A percentile compares a stretch with the other conserved stretches of the same genome.
phyloP scores from a whole-genome alignment of 2,113 vertebrate species.

The Grammomys surdaster region DNA sequence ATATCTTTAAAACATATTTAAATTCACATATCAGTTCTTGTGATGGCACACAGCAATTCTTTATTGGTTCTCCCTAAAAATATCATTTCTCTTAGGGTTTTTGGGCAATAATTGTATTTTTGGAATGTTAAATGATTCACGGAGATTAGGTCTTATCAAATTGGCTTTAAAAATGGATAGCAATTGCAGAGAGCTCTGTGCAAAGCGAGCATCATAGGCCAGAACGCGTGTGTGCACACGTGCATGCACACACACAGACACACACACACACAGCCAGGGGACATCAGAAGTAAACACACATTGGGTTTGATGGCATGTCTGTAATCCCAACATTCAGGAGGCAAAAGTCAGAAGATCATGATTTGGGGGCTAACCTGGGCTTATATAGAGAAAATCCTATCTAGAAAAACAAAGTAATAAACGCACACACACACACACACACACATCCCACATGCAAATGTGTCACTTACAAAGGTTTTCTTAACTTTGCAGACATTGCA shows the following conservation, averaged over 20 bases:
- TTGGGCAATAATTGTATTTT: not conserved
- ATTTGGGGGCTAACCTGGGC: not conserved
- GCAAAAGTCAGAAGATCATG: not conserved
- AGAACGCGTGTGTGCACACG: no score
- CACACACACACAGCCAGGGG: not conserved
- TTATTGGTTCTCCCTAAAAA: not conserved
- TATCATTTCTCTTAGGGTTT: not conserved
- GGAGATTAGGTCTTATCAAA: not conserved
- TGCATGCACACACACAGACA: no score
- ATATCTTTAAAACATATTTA: not conserved
- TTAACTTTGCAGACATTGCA: not conserved
- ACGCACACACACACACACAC: no score
- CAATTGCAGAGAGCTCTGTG: rapidly evolving
- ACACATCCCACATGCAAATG: not conserved
- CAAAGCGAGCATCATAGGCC: not conserved
- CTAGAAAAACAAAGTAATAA: not conserved
- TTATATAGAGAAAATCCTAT: not conserved
- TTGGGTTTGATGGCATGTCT: not conserved
- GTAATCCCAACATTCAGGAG: not conserved
- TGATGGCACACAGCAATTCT: not conserved
- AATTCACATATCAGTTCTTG: not conserved
- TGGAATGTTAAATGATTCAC: not conserved
- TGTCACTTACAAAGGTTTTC: not conserved
- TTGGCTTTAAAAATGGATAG: not conserved
- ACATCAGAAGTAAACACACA: not conserved